A percentile compares a stretch with the other conserved stretches of the same genome.
Evolutionary conservation across 2,797 vertebrate species (phyloP).

Genomic region (Eulemur albifrons): DNA sequence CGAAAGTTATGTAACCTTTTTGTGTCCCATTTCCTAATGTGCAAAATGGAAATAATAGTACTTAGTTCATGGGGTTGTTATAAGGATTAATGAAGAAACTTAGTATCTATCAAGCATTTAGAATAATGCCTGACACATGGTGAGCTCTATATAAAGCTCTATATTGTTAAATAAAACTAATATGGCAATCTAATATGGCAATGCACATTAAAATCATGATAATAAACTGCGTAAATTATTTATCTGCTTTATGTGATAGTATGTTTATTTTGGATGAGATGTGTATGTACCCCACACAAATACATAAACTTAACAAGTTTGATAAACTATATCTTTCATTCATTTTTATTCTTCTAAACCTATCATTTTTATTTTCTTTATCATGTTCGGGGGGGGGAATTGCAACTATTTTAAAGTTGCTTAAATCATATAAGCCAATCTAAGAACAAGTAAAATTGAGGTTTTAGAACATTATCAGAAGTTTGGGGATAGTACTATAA

Average conservation of each 20-base stretch:
- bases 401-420: conserved; percentile 1
- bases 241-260: neutral
- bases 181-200: too few species aligned
- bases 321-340: neutral
- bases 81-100: neutral
- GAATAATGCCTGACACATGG: neutral
- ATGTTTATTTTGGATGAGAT: neutral
- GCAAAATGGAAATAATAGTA: neutral
- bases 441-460: neutral
- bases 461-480: neutral
- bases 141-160: neutral
- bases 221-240: neutral
- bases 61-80: neutral
- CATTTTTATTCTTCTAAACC: neutral
- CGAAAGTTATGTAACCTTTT: neutral
- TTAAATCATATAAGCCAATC: neutral
- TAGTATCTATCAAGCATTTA: neutral
- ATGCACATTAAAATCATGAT: neutral
- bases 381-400: neutral
- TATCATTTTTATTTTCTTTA: neutral
- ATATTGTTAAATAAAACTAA: conserved; percentile 4
- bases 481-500: neutral
- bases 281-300: neutral
- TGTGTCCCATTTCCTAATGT: neutral
- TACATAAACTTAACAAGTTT: neutral